phyloP scores from a whole-genome alignment of 2,113 vertebrate genomes.

The Puffinus mauretanicus region DNA sequence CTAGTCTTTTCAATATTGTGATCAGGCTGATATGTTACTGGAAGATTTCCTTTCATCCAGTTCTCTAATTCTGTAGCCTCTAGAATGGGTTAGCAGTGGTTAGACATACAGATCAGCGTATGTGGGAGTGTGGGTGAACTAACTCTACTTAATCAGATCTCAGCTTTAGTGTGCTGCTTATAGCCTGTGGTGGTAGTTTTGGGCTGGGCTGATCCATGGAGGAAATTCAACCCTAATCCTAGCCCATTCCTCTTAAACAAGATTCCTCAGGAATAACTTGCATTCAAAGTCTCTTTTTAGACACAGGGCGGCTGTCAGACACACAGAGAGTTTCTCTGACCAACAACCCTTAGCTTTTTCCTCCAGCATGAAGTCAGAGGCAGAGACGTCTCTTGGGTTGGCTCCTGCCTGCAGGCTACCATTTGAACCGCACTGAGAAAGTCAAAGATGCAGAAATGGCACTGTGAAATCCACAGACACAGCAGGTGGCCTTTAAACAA shows the following conservation, averaged over 20 bases:
- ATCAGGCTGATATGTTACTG: not conserved
- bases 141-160: not conserved
- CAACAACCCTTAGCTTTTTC: not conserved
- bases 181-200: not conserved
- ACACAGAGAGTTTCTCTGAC: not conserved
- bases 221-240: not conserved
- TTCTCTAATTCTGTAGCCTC: not conserved
- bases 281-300: not conserved
- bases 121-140: not conserved
- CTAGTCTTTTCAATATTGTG: not conserved
- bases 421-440: not conserved
- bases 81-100: not conserved
- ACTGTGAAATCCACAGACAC: not conserved
- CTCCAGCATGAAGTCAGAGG: not conserved
- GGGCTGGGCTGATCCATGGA: not conserved
- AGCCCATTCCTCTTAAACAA: not conserved
- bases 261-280: not conserved
- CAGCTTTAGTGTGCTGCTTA: not conserved
- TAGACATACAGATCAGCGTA: not conserved
- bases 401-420: not conserved
- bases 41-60: not conserved
- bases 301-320: not conserved
- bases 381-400: not conserved
- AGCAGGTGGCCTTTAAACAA: not conserved
- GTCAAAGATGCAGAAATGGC: not conserved